Evolutionary conservation across 2,888 invertebrate genomes (phyloP).

Genomic region (Eumerus sabulonum): DNA sequence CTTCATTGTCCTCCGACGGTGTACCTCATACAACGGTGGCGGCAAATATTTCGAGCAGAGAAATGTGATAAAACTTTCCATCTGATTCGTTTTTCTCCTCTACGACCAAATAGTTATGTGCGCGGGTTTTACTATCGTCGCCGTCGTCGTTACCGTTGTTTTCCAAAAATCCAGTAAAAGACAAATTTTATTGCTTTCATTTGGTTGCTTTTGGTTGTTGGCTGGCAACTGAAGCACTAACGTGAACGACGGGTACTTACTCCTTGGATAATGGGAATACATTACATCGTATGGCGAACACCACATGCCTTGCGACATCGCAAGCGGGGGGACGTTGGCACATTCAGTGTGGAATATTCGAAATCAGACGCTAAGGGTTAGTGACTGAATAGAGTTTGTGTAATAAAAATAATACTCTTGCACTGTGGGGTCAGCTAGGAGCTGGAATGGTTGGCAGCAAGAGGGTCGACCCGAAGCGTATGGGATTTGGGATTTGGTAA

Average conservation of each 20-base stretch:
- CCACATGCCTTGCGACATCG: not conserved
- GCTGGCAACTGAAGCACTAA: conserved; percentile 1
- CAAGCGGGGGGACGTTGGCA: not conserved
- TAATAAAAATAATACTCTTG: not conserved
- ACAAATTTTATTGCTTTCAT: conserved; percentile 45
- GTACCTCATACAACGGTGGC: conserved; percentile 17
- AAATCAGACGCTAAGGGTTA: conserved; percentile 5
- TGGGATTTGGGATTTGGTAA: too few relatives aligned
- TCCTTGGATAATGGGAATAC: conserved; percentile 55
- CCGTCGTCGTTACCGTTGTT: conserved; percentile 18
- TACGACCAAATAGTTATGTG: conserved; percentile 61
- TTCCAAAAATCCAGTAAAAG: conserved; percentile 17
- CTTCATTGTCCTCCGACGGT: not conserved
- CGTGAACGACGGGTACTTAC: conserved; percentile 23
- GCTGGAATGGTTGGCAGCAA: not conserved
- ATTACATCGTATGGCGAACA: conserved; percentile 8
- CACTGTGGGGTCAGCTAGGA: conserved; percentile 15
- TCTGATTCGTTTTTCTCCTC: conserved; percentile 51
- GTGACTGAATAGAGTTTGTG: not conserved
- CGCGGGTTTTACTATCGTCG: conserved; percentile 38
- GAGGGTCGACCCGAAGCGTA: too few relatives aligned
- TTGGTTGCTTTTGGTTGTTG: too few relatives aligned
- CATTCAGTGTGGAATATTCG: not conserved
- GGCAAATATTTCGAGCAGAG: conserved; percentile 42
- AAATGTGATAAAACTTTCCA: conserved; percentile 64